Conservation (phyloP, 2,888 invertebrate species). For the Prionchulus punctatus region DNA sequence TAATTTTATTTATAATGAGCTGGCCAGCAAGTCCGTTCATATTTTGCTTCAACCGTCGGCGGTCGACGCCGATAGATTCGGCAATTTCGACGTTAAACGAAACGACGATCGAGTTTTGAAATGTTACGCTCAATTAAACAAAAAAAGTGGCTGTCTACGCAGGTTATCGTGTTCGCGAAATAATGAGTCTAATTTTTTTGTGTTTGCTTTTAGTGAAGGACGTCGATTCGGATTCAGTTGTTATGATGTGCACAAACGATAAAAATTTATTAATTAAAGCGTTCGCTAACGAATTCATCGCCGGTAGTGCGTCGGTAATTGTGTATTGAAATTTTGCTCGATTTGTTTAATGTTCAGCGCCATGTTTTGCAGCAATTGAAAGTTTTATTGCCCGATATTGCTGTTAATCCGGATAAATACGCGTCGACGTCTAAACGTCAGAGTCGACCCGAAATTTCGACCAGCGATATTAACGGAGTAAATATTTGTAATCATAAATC, state of each 20-base stretch:
- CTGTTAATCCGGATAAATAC: no score
- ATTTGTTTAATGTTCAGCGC: no score
- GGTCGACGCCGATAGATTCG: background rate
- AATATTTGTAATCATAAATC: no score
- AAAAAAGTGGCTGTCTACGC: background rate
- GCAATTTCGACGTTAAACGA: background rate
- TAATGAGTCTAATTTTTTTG: background rate
- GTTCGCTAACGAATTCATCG: background rate
- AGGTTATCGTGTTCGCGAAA: background rate
- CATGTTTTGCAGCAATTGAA: no score
- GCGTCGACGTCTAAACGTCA: no score
- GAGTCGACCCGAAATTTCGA: no score
- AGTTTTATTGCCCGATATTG: no score
- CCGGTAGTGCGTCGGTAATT: no score
- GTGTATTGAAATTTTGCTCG: no score
- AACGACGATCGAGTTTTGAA: slow-evolving; percentile 2
- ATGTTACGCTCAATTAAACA: background rate
- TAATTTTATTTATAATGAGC: background rate
- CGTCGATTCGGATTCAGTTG: background rate
- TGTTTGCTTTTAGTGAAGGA: background rate
- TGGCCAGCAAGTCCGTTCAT: background rate
- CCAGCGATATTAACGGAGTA: no score
- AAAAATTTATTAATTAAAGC: background rate
- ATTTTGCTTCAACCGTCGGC: background rate
- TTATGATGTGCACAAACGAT: background rate